These are phyloP conservation scores for Neopipo cinnamomea DNA, from an alignment of 2,113 vertebrate genomes.

Conservation along the genomic window DNA sequence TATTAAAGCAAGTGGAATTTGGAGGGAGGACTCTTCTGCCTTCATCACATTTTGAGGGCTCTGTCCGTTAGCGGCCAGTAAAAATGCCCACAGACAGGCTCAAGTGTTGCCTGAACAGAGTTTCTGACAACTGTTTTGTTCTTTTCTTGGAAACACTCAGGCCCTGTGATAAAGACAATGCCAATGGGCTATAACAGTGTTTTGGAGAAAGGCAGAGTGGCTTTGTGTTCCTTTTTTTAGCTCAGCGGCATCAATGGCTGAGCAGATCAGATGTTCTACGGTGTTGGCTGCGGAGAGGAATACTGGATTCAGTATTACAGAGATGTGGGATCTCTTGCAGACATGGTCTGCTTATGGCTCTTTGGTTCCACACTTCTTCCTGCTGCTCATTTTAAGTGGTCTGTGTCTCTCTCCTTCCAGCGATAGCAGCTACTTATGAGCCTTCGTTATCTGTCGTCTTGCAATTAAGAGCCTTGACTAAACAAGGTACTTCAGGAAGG, in stretches of 20 bases:
- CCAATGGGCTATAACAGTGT: neutral
- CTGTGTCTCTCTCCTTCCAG: neutral
- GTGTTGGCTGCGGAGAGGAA: neutral
- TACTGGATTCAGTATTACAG: neutral
- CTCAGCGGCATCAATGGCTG: neutral
- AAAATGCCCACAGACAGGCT: neutral
- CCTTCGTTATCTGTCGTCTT: neutral
- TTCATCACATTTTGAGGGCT: neutral
- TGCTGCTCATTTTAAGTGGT: conserved; percentile 1
- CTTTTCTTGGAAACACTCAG: conserved; percentile 52
- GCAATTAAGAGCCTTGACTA: neutral
- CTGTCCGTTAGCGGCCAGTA: neutral
- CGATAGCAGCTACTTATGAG: conserved; percentile 1
- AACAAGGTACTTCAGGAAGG: neutral
- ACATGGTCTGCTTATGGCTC: neutral
- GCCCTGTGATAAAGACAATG: conserved; percentile 17
- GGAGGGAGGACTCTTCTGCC: neutral
- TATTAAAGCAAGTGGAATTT: neutral
- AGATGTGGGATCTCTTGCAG: neutral
- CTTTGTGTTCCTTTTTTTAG: conserved; percentile 40
- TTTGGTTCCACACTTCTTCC: neutral
- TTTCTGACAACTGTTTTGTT: conserved; percentile 19
- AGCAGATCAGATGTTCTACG: conserved; percentile 1
- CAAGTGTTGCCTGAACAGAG: neutral
- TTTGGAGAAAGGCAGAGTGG: neutral